A percentile compares a stretch with the other conserved stretches of the same genome.
phyloP scores from a whole-genome alignment of 2,888 invertebrate species.

The Andrena marginata region DNA sequence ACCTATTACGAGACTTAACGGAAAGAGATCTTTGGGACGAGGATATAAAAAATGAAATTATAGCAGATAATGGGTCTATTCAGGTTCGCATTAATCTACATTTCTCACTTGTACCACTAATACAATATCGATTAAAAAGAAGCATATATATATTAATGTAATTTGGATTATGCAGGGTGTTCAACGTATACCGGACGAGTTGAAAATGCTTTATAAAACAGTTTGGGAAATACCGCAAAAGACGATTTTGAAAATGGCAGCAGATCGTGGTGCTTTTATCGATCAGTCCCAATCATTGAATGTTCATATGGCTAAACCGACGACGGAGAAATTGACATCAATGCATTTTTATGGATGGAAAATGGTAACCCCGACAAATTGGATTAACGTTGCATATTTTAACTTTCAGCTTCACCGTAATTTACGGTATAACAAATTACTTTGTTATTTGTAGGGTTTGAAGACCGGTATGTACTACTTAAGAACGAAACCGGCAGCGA shows the following conservation, averaged over 20 bases:
- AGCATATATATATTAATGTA: conserved; percentile 9
- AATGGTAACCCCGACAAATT: conserved; percentile 85
- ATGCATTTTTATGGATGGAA: conserved; percentile 99
- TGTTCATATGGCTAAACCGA: conserved; percentile 98
- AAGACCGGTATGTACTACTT: conserved; percentile 99
- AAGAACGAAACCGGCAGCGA: conserved; percentile 97
- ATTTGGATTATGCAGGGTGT: conserved; percentile 88
- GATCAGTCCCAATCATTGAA: conserved; percentile 99
- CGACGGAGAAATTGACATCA: conserved; percentile 96
- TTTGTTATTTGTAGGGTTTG: conserved; percentile 88
- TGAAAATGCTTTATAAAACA: conserved; percentile 96
- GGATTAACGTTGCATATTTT: neutral
- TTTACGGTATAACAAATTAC: neutral
- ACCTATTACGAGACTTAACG: conserved; percentile 96
- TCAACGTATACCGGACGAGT: conserved; percentile 92
- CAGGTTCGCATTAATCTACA: conserved; percentile 85
- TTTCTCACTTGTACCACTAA: neutral
- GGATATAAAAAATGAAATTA: conserved; percentile 97
- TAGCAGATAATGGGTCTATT: conserved; percentile 96
- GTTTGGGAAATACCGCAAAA: conserved; percentile 99
- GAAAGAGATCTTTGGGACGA: conserved; percentile 97
- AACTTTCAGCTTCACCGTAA: neutral
- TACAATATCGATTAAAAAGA: neutral
- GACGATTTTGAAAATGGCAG: conserved; percentile 97
- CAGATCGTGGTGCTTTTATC: conserved; percentile 98